phyloP scores from a whole-genome alignment of 2,113 vertebrate genomes.

The Numenius arquata region DNA sequence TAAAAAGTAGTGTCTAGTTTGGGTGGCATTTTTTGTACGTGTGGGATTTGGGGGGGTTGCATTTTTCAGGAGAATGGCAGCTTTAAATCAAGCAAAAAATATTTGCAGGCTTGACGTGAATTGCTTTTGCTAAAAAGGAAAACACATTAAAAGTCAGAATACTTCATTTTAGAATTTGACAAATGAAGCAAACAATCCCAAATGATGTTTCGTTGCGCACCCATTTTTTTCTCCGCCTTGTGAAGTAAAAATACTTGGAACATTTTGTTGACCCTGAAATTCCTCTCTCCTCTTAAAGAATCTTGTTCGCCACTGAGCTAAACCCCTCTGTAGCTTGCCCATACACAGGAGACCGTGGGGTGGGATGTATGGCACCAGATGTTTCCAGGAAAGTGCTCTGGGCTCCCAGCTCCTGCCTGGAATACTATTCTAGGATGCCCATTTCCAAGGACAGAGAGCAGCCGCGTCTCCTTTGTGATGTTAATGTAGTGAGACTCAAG shows the following conservation, averaged over 20 bases:
- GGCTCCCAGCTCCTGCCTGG: not conserved
- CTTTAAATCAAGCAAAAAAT: not conserved
- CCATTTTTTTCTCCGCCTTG: not conserved
- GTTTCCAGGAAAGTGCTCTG: not conserved
- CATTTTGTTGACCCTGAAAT: not conserved
- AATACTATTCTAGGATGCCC: not conserved
- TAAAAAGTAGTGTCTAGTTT: accelerated
- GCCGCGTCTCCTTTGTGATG: not conserved
- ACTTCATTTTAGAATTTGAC: not conserved
- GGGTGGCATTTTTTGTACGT: not conserved
- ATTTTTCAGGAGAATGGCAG: not conserved
- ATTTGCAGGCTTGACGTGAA: not conserved
- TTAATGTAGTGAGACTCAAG: not conserved
- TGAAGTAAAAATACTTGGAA: not conserved
- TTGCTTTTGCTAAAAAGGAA: not conserved
- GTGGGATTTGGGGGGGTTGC: not conserved
- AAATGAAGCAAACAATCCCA: not conserved
- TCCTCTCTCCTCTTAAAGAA: not conserved
- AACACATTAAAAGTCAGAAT: not conserved
- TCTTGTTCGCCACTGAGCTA: not conserved
- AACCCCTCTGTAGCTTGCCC: not conserved
- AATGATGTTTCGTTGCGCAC: not conserved
- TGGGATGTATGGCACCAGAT: not conserved
- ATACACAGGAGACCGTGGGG: accelerated
- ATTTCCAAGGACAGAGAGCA: not conserved